These are phyloP conservation scores for Heliconius melpomene DNA, from an alignment of 1,140 invertebrate species.

Conservation along the genomic window DNA sequence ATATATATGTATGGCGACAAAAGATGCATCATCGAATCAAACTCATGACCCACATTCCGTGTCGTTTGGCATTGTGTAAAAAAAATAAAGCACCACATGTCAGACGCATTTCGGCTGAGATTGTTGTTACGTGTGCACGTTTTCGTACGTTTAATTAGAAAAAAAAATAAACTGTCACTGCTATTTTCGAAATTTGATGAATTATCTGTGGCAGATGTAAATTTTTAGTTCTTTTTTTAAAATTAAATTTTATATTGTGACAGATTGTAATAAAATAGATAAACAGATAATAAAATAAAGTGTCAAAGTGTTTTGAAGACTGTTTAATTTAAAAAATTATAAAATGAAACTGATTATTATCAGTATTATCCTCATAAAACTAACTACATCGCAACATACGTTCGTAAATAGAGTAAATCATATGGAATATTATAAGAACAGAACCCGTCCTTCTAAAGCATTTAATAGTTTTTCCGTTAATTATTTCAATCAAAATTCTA, in stretches of 20 bases:
- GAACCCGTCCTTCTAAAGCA: constrained; percentile 67
- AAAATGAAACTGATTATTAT: constrained; percentile 43
- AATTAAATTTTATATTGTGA: not conserved
- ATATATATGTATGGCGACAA: constrained; percentile 36
- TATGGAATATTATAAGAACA: constrained; percentile 68
- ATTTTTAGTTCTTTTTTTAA: not conserved
- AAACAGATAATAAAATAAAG: constrained; percentile 23
- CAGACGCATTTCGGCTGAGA: constrained; percentile 59
- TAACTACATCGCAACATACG: constrained; percentile 38
- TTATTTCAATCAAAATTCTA: constrained; percentile 70
- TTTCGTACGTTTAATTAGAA: not conserved
- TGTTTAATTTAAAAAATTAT: not conserved
- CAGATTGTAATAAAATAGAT: not conserved
- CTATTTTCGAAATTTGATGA: not conserved
- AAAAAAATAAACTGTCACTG: not conserved
- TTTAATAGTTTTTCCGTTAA: constrained; percentile 69
- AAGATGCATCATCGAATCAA: constrained; percentile 64
- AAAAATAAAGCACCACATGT: constrained; percentile 56
- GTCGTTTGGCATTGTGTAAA: constrained; percentile 68
- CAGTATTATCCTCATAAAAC: constrained; percentile 37
- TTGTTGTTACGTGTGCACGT: constrained; percentile 50
- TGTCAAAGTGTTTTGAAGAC: not conserved
- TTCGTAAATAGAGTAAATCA: constrained; percentile 65
- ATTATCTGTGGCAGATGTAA: not conserved
- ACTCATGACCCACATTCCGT: constrained; percentile 65